phyloP scores from a whole-genome alignment of 2,797 vertebrate species.

The Myripristis murdjan region DNA sequence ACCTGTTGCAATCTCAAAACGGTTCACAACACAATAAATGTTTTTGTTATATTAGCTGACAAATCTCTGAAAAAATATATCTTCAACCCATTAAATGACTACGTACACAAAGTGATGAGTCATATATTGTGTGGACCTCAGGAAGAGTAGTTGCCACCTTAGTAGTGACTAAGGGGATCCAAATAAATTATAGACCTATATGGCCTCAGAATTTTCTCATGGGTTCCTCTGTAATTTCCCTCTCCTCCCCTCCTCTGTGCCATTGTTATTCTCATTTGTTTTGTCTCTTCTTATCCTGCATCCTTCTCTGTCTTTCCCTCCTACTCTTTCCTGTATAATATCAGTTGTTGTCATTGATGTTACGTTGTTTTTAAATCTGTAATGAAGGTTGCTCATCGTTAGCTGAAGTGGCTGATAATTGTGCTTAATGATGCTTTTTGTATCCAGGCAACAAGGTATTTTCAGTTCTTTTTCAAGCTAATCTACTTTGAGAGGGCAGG shows the following conservation, averaged over 20 bases:
- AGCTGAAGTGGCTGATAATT: slow-evolving; percentile 84
- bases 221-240: neutral
- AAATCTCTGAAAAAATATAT: too few species aligned
- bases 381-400: slow-evolving; percentile 75
- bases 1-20: too few species aligned
- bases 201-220: too few species aligned
- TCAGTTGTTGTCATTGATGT: slow-evolving; percentile 58
- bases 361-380: slow-evolving; percentile 77
- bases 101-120: too few species aligned
- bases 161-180: too few species aligned
- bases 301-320: slow-evolving; percentile 7
- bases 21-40: too few species aligned
- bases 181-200: too few species aligned
- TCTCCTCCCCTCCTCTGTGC: too few species aligned
- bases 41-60: too few species aligned
- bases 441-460: slow-evolving; percentile 86
- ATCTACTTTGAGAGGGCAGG: slow-evolving; percentile 76
- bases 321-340: slow-evolving; percentile 39
- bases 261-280: neutral
- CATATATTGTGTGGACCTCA: too few species aligned
- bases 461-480: slow-evolving; percentile 71
- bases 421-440: slow-evolving; percentile 88
- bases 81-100: too few species aligned
- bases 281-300: neutral
- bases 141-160: too few species aligned